Base-by-base conservation (phyloP, 2,888 invertebrate species). In the Megalurothrips usitatus region DNA sequence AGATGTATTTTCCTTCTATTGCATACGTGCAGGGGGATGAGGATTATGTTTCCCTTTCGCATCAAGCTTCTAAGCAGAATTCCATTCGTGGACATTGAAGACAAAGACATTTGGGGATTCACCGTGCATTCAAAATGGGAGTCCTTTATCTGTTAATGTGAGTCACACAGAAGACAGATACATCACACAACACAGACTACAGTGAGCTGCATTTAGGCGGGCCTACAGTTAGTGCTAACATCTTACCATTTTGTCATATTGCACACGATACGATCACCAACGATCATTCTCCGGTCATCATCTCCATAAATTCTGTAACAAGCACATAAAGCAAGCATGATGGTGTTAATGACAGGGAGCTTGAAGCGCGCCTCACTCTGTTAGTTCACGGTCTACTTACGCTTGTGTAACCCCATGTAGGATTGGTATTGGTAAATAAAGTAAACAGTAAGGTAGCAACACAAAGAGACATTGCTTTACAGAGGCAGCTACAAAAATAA, bases 211-310 rank as follows among this genome's bases (percentile, higher is more conserved):
- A 75, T 75, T 26, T 26, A 75, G 68, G 23, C 26, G 23, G 12
- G 68, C 68, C 68, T 75, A 75, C 68, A 26, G 68, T 75, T 75
- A 75, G 68, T 75, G 68, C 68, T 68, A 26, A 75, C 68, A 75
- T 23, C 68, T 75, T 75, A 75, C 68, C 68, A 75, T 75, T 75
- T 75, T 75, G 68, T 75, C 68, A 75, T 75, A 75, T 75, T 75
- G 68, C 68, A 75, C 68, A 75, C 68, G 68, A 75, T 75, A 75
- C 68, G 68, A 75, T 75, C 68, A 75, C 68, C 68, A 75, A 75
- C 68, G n/a, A 75, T n/a, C n/a, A n/a, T 75, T 75, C 68, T 75
- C 68, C 68, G 68, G 68, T 75, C 68, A 75, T 75, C 68, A 75
- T 75, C 68, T 75, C 68, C 68, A 75, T 75, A 75, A 75, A 75